Conservation (phyloP, 2,797 vertebrate species). For the Scleropages formosus region DNA sequence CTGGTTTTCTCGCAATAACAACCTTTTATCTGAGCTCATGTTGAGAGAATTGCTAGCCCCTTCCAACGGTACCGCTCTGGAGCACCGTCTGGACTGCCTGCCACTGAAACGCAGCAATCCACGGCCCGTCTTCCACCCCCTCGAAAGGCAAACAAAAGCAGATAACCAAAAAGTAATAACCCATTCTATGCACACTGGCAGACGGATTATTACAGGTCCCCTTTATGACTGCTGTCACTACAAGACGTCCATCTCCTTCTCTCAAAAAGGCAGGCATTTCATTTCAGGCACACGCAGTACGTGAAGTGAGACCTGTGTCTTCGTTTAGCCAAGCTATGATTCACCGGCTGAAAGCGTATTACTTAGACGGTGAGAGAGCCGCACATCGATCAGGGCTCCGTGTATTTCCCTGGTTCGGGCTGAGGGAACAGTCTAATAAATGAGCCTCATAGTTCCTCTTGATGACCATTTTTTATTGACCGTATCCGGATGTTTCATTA, state of each 20-base stretch:
- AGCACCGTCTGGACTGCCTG: background rate
- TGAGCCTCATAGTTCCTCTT: constrained; percentile 41
- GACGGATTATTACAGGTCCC: background rate
- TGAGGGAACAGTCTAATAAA: constrained; percentile 48
- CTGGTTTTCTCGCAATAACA: background rate
- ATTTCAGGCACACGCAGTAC: background rate
- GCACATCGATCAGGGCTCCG: constrained; percentile 48
- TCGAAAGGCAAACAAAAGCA: background rate
- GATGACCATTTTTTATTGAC: constrained; percentile 50
- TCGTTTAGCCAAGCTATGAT: background rate
- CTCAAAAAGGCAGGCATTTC: background rate
- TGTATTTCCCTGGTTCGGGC: constrained; percentile 17
- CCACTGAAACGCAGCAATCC: background rate
- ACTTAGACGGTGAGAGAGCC: constrained; percentile 28
- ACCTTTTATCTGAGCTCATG: background rate
- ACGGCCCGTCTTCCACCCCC: background rate
- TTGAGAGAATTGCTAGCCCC: background rate
- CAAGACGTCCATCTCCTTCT: background rate
- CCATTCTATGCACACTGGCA: background rate
- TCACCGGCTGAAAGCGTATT: constrained; percentile 10
- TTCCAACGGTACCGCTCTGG: background rate
- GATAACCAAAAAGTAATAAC: background rate
- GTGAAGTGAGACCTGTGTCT: background rate
- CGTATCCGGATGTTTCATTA: constrained; percentile 47
- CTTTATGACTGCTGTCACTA: background rate